Evolutionary conservation across 2,888 invertebrate genomes (phyloP).

Genomic region (Eremobia ochroleuca): DNA sequence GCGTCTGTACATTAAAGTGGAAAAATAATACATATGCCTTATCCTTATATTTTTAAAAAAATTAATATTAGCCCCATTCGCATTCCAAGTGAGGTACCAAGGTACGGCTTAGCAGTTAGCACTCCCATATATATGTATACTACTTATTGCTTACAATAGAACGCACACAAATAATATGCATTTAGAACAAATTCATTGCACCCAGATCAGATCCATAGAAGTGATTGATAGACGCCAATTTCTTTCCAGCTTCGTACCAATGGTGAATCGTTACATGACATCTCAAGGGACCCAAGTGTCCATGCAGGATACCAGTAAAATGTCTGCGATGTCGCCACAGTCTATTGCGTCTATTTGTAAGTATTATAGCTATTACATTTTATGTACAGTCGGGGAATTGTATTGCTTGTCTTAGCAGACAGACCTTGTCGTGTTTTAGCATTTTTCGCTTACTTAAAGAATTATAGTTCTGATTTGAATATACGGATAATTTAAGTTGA

Average conservation of each 20-base stretch:
- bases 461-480: neutral
- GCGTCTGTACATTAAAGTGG: neutral
- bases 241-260: constrained; percentile 87
- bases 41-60: neutral
- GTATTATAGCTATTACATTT: constrained; percentile 65
- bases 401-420: neutral
- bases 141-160: constrained; percentile 31
- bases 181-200: constrained; percentile 38
- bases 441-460: neutral
- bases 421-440: neutral
- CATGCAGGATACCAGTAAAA: constrained; percentile 88
- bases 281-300: constrained; percentile 90
- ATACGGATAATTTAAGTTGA: neutral
- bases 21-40: neutral
- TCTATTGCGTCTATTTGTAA: constrained; percentile 90
- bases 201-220: constrained; percentile 56
- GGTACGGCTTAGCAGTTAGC: constrained; percentile 39
- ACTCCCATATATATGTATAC: constrained; percentile 2
- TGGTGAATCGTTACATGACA: constrained; percentile 90
- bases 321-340: constrained; percentile 90
- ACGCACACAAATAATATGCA: constrained; percentile 23
- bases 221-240: constrained; percentile 57
- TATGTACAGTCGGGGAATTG: neutral
- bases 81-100: constrained; percentile 48
- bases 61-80: constrained; percentile 29